A percentile compares a stretch with the other conserved stretches of the same genome.
phyloP scores from a whole-genome alignment of 92 coral and sea anemone species.

The Bergia sp. region DNA sequence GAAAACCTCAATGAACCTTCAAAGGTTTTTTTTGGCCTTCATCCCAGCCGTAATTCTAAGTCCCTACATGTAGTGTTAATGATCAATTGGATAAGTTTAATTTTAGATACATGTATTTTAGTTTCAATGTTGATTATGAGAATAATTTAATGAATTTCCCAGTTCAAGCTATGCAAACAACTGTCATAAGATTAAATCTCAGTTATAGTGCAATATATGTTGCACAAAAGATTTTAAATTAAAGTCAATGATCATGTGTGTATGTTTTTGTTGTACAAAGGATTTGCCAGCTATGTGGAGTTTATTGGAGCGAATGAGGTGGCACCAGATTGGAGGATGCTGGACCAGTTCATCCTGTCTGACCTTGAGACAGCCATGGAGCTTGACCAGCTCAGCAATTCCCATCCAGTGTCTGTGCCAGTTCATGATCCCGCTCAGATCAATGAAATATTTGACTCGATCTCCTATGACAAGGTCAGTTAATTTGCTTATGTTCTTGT shows the following conservation, averaged over 20 bases:
- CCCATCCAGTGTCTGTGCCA: conserved; percentile 74
- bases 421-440: conserved; percentile 75
- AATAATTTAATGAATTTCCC: too few species aligned
- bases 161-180: too few species aligned
- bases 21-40: too few species aligned
- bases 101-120: too few species aligned
- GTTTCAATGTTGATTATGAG: too few species aligned
- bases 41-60: too few species aligned
- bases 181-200: too few species aligned
- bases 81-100: too few species aligned
- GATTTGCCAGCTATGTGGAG: conserved; percentile 78
- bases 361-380: conserved; percentile 66
- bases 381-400: conserved; percentile 77
- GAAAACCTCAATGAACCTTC: too few species aligned
- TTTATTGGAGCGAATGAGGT: conserved; percentile 69
- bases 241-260: background rate
- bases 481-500: background rate
- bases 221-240: too few species aligned
- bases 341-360: conserved; percentile 70
- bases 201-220: too few species aligned
- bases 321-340: conserved; percentile 87
- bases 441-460: conserved; percentile 68
- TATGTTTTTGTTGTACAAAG: background rate
- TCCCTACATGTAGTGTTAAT: too few species aligned
- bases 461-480: conserved; percentile 80